Evolutionary conservation across 2,113 vertebrate genomes (phyloP).

Genomic region (Symphodus melops): DNA sequence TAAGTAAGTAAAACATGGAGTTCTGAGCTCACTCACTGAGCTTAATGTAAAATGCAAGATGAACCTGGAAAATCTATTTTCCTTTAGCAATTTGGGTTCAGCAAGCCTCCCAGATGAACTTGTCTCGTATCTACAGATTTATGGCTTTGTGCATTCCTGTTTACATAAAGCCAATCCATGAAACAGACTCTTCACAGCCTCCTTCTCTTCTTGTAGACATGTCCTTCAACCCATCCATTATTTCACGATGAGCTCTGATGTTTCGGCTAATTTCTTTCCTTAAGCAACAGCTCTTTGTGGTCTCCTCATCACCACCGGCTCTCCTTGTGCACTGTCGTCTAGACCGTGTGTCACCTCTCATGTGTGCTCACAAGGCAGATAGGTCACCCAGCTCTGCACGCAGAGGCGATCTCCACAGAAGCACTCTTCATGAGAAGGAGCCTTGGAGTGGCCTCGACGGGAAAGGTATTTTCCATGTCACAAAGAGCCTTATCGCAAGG

Average conservation of each 20-base stretch:
- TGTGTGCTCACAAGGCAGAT: conserved; percentile 48
- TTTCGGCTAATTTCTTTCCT: conserved; percentile 33
- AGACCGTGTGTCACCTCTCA: conserved; percentile 43
- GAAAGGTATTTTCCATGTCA: conserved; percentile 66
- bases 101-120: not conserved
- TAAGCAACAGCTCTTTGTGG: conserved; percentile 41
- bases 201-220: not conserved
- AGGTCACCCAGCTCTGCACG: conserved; percentile 37
- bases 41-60: not conserved
- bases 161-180: not conserved
- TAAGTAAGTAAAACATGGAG: not conserved
- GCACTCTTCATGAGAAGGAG: conserved; percentile 5
- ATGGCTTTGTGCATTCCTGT: not conserved
- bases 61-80: not conserved
- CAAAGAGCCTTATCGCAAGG: conserved; percentile 71
- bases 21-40: not conserved
- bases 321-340: conserved; percentile 14
- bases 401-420: conserved; percentile 30
- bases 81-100: too few relatives aligned
- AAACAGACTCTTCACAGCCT: not conserved
- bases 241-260: conserved; percentile 3
- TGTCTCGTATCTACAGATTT: not conserved
- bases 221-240: conserved; percentile 27
- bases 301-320: conserved; percentile 29
- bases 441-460: conserved; percentile 19